Evolutionary conservation across 1,140 invertebrate species (phyloP), one percentile per base, ranked within the genome.

Genomic region (Heliconius eleuchia): DNA sequence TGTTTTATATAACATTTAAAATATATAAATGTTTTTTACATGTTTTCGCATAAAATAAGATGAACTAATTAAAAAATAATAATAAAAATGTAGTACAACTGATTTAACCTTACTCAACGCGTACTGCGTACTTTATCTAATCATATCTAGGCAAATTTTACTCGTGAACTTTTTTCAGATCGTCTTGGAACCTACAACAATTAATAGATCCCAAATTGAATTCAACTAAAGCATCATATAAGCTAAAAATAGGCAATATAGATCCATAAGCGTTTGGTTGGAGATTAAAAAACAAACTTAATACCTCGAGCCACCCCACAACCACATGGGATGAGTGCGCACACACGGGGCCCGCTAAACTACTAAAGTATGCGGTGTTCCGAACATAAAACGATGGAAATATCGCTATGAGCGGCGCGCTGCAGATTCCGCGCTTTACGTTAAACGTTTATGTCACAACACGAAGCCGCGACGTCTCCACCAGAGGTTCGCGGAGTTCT

Each of bases 401-500:
- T 80, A 80, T 80, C 55, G 74, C 79, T 71, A 13, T 70, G 60
- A 77, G 76, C 79, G 70, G 57, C 73, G 76, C 79, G 77, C 73
- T 83, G 79, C 42, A 80, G 82, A 78, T 78, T 78, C 77, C 80
- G 42, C 60, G 76, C 76, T 77, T 77, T 75, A 55, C 76, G 75
- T 77, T 80, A 77, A 77, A 77, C 79, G 79, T 75, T 82, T 78
- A 81, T 74, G 80, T 81, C 83, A 60, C 55, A 57, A 71, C 66
- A 72, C 70, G 70, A 55, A 55, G 76, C 74, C 76, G 71, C 79
- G 77, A 74, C 76, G 79, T 79, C 79, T 73, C 74, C 55, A 52
- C 60, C 80, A 79, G 78, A 77, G 80, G 34, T 81, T 79, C 83
- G 78, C 79, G 80, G 82, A 85, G 84, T 85, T 84, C 81, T 82